phyloP scores from a whole-genome alignment of 2,888 invertebrate species.

The Lasioglossum oenotherae region DNA sequence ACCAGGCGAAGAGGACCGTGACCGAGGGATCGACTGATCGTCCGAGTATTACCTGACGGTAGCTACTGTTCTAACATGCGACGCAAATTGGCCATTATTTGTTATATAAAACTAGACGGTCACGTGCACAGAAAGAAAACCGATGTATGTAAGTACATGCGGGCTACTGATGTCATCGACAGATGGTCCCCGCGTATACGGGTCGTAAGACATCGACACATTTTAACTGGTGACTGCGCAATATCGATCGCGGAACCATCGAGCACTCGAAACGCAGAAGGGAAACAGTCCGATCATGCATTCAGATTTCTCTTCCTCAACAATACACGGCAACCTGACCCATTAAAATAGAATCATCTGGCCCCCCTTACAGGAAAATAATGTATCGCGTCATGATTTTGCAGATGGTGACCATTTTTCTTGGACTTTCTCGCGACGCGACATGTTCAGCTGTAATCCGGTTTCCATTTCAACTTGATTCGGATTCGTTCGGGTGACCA shows the following conservation, averaged over 20 bases:
- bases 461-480: slow-evolving; percentile 49
- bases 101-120: slow-evolving; percentile 20
- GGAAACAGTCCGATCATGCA: background rate
- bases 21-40: background rate
- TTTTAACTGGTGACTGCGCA: slow-evolving; percentile 37
- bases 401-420: background rate
- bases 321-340: background rate
- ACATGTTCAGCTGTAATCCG: slow-evolving; percentile 41
- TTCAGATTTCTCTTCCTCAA: background rate
- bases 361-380: background rate
- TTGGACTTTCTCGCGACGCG: slow-evolving; percentile 29
- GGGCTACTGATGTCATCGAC: slow-evolving; percentile 52
- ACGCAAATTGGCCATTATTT: slow-evolving; percentile 24
- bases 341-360: background rate
- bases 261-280: background rate
- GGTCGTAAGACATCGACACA: slow-evolving; percentile 48
- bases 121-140: slow-evolving; percentile 30
- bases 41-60: slow-evolving; percentile 2
- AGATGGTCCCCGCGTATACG: slow-evolving; percentile 49
- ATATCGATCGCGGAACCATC: slow-evolving; percentile 35
- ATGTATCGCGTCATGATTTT: background rate
- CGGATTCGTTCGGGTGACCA: slow-evolving; percentile 33
- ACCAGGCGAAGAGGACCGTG: background rate
- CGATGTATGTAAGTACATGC: slow-evolving; percentile 25
- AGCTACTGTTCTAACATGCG: background rate